These are phyloP conservation scores for Pelodiscus sinensis DNA, from an alignment of 2,113 vertebrate genomes.

Conservation along the genomic window DNA sequence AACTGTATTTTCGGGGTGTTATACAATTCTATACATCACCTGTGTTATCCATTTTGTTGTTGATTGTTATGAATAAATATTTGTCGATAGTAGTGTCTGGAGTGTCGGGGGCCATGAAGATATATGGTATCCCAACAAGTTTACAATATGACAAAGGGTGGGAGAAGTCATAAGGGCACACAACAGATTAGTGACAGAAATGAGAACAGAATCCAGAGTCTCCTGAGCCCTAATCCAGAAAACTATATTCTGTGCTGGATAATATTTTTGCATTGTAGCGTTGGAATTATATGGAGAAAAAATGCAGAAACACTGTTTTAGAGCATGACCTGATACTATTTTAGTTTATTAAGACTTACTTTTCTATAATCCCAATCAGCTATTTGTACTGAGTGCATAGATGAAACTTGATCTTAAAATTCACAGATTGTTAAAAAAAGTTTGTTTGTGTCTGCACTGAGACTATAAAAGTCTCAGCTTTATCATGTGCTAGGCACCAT, in stretches of 20 bases:
- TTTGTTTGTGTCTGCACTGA: neutral
- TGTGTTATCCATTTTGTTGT: fast-evolving
- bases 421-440: neutral
- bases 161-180: fast-evolving
- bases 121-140: neutral
- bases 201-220: fast-evolving
- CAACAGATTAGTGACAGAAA: neutral
- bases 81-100: neutral
- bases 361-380: neutral
- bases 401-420: neutral
- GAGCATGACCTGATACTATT: neutral
- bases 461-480: neutral
- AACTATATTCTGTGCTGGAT: neutral
- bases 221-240: neutral
- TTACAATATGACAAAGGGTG: neutral
- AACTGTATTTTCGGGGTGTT: neutral
- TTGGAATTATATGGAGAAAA: neutral
- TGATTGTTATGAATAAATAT: neutral
- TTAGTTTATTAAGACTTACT: neutral
- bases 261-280: neutral
- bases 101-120: neutral
- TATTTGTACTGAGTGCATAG: neutral
- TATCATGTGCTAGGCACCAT: neutral
- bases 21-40: neutral
- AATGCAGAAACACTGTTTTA: neutral